Evolutionary conservation across 2,797 vertebrate species (phyloP).

Genomic region (Malurus leucopterus): DNA sequence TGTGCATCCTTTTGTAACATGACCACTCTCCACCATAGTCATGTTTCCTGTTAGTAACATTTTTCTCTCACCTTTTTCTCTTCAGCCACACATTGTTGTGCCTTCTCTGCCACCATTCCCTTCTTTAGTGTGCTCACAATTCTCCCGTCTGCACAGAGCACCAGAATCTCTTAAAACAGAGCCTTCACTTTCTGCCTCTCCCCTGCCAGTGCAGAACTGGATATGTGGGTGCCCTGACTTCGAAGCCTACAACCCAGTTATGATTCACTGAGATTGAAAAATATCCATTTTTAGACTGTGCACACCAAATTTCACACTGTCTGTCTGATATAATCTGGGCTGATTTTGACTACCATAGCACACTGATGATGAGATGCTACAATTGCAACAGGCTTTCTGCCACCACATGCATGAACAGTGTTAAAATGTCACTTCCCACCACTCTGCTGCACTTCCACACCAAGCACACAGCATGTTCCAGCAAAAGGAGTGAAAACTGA

Average conservation of each 20-base stretch:
- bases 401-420: accelerated
- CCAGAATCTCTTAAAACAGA: background rate
- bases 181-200: background rate
- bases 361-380: background rate
- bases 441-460: background rate
- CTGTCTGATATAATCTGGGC: background rate
- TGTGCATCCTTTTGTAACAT: background rate
- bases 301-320: background rate
- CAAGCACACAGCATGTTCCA: background rate
- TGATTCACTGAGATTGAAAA: background rate
- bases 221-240: background rate
- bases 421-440: background rate
- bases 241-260: background rate
- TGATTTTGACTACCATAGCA: background rate
- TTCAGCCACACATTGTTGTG: background rate
- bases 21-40: background rate
- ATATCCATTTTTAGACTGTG: background rate
- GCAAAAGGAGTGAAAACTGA: background rate
- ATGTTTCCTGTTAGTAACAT: background rate
- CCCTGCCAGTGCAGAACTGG: background rate
- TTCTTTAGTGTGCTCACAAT: background rate
- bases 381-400: background rate
- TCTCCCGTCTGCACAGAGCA: background rate
- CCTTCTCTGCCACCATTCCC: background rate
- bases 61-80: background rate